phyloP scores from a whole-genome alignment of 2,113 vertebrate species.

The Catharus bicknelli region DNA sequence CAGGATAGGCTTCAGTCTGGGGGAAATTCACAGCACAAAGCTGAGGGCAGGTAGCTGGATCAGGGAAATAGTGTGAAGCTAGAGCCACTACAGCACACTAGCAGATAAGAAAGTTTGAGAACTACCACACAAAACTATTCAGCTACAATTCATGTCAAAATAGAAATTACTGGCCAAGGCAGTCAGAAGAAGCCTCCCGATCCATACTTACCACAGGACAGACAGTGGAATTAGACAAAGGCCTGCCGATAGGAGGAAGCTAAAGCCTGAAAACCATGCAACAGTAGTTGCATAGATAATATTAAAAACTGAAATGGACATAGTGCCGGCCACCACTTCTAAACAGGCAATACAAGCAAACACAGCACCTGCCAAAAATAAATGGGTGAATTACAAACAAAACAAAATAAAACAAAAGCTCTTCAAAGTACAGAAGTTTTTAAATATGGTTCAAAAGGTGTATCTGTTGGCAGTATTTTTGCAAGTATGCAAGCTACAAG shows the following conservation, averaged over 20 bases:
- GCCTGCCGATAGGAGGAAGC: slow-evolving; percentile 84
- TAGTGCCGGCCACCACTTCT: slow-evolving; percentile 78
- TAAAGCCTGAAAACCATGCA: slow-evolving; percentile 85
- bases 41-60: neutral
- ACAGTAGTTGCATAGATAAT: slow-evolving; percentile 88
- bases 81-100: neutral
- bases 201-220: slow-evolving; percentile 81
- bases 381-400: slow-evolving; percentile 10
- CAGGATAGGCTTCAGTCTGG: neutral
- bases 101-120: neutral
- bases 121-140: neutral
- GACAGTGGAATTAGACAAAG: slow-evolving; percentile 81
- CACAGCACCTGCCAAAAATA: slow-evolving; percentile 82
- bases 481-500: neutral
- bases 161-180: neutral
- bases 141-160: neutral
- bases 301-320: slow-evolving; percentile 76
- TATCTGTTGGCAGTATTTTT: neutral
- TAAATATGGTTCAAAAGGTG: neutral
- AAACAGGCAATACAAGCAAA: slow-evolving; percentile 89
- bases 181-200: neutral
- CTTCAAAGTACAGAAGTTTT: neutral
- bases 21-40: neutral
- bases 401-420: neutral
- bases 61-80: neutral